Conservation (phyloP, 2,113 vertebrate genomes). For the Steatornis caripensis region DNA sequence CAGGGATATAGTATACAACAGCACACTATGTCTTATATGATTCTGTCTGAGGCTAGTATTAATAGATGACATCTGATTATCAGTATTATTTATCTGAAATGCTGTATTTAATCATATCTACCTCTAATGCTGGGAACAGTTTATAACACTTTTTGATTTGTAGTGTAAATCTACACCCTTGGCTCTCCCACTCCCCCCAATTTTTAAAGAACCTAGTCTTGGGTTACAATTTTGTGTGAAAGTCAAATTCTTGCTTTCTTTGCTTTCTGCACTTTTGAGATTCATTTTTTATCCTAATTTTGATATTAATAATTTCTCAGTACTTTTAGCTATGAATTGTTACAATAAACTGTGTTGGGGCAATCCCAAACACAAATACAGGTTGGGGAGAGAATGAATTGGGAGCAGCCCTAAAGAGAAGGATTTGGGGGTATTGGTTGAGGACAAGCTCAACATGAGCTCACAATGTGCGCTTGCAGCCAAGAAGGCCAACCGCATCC, state of each 20-base stretch:
- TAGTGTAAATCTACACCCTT: not conserved
- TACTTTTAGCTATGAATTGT: not conserved
- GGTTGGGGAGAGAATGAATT: too few species aligned
- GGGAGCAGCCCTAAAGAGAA: too few species aligned
- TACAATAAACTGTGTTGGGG: too few species aligned
- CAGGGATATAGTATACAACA: not conserved
- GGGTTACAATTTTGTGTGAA: not conserved
- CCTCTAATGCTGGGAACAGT: not conserved
- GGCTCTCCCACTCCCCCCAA: accelerated
- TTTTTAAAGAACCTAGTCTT: not conserved
- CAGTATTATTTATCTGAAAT: not conserved
- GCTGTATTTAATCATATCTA: not conserved
- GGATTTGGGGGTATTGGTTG: too few species aligned
- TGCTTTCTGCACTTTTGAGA: not conserved
- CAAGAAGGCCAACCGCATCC: too few species aligned
- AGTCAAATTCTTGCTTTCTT: not conserved
- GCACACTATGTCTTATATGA: not conserved
- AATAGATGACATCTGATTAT: not conserved
- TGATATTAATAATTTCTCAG: not conserved
- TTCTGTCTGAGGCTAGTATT: not conserved
- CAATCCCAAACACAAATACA: too few species aligned
- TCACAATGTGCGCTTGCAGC: too few species aligned
- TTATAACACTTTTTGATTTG: not conserved
- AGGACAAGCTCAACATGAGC: too few species aligned
- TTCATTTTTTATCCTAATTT: not conserved